Conservation (phyloP, 2,797 vertebrate species). For the Pseudochirops cupreus region DNA sequence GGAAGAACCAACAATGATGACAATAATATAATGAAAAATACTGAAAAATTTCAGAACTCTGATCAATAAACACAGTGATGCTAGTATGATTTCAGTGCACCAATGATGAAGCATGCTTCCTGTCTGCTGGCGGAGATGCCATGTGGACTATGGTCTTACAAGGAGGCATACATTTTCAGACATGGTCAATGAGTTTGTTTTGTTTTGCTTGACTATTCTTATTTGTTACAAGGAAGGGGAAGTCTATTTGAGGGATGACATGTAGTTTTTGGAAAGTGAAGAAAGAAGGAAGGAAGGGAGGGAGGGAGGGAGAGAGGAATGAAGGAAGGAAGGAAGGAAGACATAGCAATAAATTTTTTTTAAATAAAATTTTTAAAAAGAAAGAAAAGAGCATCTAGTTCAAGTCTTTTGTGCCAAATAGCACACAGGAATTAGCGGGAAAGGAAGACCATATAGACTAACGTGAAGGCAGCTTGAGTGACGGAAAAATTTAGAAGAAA, state of each 20-base stretch:
- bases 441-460: neutral
- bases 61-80: neutral
- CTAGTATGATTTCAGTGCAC: neutral
- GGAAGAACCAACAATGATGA: neutral
- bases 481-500: neutral
- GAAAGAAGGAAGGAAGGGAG: too few relatives aligned
- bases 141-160: neutral
- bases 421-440: neutral
- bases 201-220: neutral
- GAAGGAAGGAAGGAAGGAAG: too few relatives aligned
- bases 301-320: too few relatives aligned
- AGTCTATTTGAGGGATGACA: neutral
- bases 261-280: neutral
- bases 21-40: neutral
- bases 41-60: neutral
- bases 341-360: neutral
- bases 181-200: neutral
- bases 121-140: neutral
- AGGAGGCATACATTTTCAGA: neutral
- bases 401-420: neutral
- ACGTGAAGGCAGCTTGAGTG: neutral
- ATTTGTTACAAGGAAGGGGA: neutral
- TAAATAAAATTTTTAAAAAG: neutral
- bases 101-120: neutral
- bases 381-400: neutral